Conservation (phyloP, 2,113 vertebrate genomes). For the Solenodon paradoxus region DNA sequence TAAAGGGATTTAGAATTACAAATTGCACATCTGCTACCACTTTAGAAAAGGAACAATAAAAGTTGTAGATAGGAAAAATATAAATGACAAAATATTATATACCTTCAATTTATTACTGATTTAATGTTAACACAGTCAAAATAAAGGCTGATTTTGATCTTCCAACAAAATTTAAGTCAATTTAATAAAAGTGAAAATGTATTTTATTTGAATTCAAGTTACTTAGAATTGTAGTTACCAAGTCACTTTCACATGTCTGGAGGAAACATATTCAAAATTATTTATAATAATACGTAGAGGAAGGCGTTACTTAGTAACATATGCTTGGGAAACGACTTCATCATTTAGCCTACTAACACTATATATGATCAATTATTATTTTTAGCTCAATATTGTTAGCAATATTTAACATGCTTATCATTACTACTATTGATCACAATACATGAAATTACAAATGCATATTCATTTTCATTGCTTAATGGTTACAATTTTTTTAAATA, state of each 20-base stretch:
- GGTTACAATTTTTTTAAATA: not conserved
- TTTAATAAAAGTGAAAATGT: not conserved
- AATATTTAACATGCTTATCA: not conserved
- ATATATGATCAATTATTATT: not conserved
- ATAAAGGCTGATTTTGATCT: not conserved
- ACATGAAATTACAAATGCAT: not conserved
- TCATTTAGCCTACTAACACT: not conserved
- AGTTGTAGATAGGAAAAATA: not conserved
- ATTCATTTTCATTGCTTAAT: not conserved
- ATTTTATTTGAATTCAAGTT: constrained; percentile 13
- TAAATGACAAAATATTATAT: not conserved
- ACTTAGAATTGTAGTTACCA: constrained; percentile 14
- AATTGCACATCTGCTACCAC: not conserved
- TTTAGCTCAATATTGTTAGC: not conserved
- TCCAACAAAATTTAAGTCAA: not conserved
- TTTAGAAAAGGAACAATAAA: not conserved
- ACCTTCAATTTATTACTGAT: not conserved
- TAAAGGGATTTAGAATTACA: not conserved
- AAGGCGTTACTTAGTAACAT: not conserved
- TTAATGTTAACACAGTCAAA: constrained; percentile 5
- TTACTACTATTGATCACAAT: not conserved
- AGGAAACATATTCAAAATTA: constrained; percentile 11
- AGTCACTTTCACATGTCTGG: not conserved
- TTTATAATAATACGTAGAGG: not conserved
- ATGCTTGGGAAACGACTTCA: not conserved